Percentiles rank a stretch among this genome's conserved stretches.
These are phyloP conservation scores for Carapus acus DNA, from an alignment of 2,797 vertebrate species.

Conservation along the genomic window DNA sequence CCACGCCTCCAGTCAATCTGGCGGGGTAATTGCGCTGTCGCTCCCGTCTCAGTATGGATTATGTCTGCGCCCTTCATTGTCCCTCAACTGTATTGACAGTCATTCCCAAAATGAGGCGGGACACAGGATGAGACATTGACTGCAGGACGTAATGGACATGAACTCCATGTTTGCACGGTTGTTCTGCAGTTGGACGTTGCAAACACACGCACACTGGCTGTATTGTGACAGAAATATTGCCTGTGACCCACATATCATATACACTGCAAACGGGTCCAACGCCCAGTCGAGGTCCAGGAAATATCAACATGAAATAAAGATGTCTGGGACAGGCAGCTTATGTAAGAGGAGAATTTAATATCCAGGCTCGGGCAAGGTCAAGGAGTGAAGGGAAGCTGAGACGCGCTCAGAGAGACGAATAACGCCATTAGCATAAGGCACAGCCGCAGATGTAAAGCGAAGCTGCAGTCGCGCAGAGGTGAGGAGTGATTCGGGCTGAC, in stretches of 20 bases:
- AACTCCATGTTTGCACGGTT: too few relatives aligned
- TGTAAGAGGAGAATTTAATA: constrained; percentile 38
- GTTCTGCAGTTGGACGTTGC: too few relatives aligned
- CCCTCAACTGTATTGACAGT: constrained; percentile 17
- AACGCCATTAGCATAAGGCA: constrained; percentile 14
- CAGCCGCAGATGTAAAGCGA: constrained; percentile 25
- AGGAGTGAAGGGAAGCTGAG: constrained; percentile 45
- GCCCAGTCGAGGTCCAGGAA: too few relatives aligned
- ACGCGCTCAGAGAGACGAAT: constrained; percentile 30
- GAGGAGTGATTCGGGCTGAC: not conserved
- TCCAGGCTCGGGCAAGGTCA: constrained; percentile 56
- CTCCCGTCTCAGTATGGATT: constrained; percentile 16
- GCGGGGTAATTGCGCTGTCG: constrained; percentile 24
- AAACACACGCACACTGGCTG: too few relatives aligned
- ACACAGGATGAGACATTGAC: constrained; percentile 12
- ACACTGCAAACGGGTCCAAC: too few relatives aligned
- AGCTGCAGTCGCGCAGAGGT: constrained; percentile 5
- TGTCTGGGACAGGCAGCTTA: constrained; percentile 29
- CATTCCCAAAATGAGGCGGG: not conserved
- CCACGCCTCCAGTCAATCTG: constrained; percentile 43
- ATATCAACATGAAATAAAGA: too few relatives aligned
- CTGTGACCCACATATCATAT: too few relatives aligned
- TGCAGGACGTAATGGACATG: constrained; percentile 8
- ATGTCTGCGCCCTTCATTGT: constrained; percentile 26
- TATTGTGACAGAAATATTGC: too few relatives aligned